Conservation (phyloP, 2,888 invertebrate genomes). For the Morinoia aosen region DNA sequence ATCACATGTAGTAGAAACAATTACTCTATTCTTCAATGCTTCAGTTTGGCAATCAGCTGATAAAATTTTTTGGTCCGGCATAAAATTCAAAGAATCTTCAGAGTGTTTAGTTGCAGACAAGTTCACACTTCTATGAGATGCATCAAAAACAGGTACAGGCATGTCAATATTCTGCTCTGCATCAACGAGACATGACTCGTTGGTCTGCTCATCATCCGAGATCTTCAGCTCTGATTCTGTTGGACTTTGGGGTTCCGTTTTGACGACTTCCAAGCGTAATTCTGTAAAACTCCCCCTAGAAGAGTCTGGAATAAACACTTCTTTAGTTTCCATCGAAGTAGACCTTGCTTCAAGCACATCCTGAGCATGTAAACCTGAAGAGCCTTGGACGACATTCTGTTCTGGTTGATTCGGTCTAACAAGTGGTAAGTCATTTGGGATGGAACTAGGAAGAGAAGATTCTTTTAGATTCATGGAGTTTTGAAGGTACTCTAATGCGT, state of each 20-base stretch:
- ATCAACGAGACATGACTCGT: not conserved
- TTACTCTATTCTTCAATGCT: not conserved
- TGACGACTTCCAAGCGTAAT: not conserved
- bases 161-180: not conserved
- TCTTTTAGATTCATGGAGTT: not conserved
- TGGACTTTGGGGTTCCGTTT: constrained; percentile 21
- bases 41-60: not conserved
- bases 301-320: not conserved
- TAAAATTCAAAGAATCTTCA: not conserved
- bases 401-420: not conserved
- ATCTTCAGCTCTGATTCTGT: not conserved
- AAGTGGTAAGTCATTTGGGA: not conserved
- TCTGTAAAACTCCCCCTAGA: not conserved
- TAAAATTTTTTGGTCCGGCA: not conserved
- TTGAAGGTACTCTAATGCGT: constrained; percentile 20
- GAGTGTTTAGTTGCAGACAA: not conserved
- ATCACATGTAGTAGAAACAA: not conserved
- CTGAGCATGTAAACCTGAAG: not conserved
- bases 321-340: not conserved
- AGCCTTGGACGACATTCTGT: not conserved
- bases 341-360: not conserved
- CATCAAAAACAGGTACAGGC: not conserved
- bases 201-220: not conserved
- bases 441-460: not conserved
- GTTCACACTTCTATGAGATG: not conserved